Percentiles rank a stretch among this genome's conserved stretches.
Conservation (phyloP, 1,140 invertebrate genomes). For the Acarapis woodi region DNA sequence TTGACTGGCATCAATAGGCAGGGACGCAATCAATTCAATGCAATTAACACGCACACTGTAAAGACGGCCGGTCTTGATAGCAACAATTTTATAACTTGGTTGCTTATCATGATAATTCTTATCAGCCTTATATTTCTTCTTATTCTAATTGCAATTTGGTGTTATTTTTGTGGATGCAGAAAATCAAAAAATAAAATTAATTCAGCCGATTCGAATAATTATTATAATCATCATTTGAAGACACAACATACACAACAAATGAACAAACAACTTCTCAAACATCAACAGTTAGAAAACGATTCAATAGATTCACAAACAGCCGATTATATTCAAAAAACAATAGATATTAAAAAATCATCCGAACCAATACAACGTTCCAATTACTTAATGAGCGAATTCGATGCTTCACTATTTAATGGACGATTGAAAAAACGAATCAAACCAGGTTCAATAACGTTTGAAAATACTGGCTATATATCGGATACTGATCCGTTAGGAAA, state of each 20-base stretch:
- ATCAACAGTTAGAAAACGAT: conserved; percentile 1
- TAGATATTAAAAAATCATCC: too few species aligned
- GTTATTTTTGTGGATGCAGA: conserved; percentile 7
- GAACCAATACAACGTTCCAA: too few species aligned
- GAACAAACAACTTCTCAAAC: neutral
- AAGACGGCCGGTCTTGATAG: neutral
- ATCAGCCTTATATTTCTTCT: conserved; percentile 8
- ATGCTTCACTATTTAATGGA: too few species aligned
- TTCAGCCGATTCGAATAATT: neutral
- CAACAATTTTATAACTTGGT: conserved; percentile 9
- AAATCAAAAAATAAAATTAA: neutral
- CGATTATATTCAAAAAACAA: too few species aligned
- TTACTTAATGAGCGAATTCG: too few species aligned
- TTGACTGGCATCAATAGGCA: neutral
- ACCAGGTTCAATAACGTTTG: too few species aligned
- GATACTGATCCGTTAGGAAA: too few species aligned
- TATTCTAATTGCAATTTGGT: conserved; percentile 8
- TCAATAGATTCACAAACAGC: too few species aligned
- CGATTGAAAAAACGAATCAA: too few species aligned
- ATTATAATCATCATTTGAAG: neutral
- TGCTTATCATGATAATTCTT: conserved; percentile 10
- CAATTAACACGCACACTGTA: neutral
- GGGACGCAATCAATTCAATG: neutral
- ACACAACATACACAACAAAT: neutral
- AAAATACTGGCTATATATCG: too few species aligned